A percentile compares a stretch with the other conserved stretches of the same genome.
phyloP scores from a whole-genome alignment of 1,140 invertebrate species.

The Leptoteleia sp. region DNA sequence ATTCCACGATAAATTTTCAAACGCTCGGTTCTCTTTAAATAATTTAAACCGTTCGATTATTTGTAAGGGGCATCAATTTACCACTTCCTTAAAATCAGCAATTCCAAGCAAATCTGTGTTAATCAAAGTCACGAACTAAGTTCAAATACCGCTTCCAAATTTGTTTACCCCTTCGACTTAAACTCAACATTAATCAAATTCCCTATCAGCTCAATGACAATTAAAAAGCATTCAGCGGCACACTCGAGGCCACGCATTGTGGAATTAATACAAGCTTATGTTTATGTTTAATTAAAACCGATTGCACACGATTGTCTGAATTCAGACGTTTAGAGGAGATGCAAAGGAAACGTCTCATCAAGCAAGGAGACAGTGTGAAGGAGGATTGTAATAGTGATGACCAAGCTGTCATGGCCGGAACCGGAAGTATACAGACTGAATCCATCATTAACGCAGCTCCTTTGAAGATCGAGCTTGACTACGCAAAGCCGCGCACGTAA shows the following conservation, averaged over 20 bases:
- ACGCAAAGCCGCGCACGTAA: conserved; percentile 25
- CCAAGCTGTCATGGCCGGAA: conserved; percentile 60
- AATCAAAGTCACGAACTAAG: too few relatives aligned
- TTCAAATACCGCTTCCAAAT: too few relatives aligned
- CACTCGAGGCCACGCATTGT: not conserved
- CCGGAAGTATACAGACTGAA: conserved; percentile 62
- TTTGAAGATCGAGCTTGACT: conserved; percentile 50
- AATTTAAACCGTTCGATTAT: too few relatives aligned
- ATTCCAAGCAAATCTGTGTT: too few relatives aligned
- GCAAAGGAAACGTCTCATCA: conserved; percentile 62
- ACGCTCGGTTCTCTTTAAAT: too few relatives aligned
- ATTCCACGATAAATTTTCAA: too few relatives aligned
- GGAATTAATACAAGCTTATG: conserved; percentile 15
- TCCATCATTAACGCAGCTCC: conserved; percentile 52
- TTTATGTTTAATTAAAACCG: conserved; percentile 57
- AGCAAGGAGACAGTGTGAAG: conserved; percentile 57
- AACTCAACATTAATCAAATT: conserved; percentile 12
- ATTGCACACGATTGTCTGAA: conserved; percentile 45
- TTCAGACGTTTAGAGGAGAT: conserved; percentile 43
- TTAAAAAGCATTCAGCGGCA: conserved; percentile 35
- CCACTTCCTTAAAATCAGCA: too few relatives aligned
- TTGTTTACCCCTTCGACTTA: not conserved
- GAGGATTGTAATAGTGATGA: conserved; percentile 64
- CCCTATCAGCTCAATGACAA: conserved; percentile 1
- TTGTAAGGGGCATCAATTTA: too few relatives aligned